phyloP scores from a whole-genome alignment of 2,888 invertebrate genomes.

The Eucriotettix oculatus region DNA sequence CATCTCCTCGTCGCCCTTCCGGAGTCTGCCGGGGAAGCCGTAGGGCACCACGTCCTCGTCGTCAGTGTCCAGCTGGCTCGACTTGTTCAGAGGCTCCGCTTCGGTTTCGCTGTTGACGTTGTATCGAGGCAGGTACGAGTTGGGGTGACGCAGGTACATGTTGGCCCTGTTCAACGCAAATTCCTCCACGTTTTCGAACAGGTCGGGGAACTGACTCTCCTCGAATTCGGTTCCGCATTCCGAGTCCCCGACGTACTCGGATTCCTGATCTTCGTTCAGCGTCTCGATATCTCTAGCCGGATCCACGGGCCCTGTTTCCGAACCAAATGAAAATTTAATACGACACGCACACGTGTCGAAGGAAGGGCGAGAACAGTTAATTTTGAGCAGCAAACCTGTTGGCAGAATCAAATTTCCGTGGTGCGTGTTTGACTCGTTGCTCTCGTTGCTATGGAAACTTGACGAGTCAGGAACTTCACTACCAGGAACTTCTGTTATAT shows the following conservation, averaged over 20 bases:
- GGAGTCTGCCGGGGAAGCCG: conserved; percentile 31
- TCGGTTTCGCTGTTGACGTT: conserved; percentile 24
- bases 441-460: conserved; percentile 67
- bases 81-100: conserved; percentile 15
- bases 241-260: conserved; percentile 50
- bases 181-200: conserved; percentile 21
- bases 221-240: conserved; percentile 42
- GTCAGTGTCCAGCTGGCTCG: conserved; percentile 18
- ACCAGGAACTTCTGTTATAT: conserved; percentile 81
- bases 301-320: conserved; percentile 37
- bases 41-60: conserved; percentile 28
- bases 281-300: conserved; percentile 46
- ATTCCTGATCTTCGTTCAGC: conserved; percentile 48
- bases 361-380: conserved; percentile 12
- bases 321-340: not conserved
- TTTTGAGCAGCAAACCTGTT: conserved; percentile 21
- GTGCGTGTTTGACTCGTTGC: conserved; percentile 51
- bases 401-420: conserved; percentile 24
- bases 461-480: conserved; percentile 85
- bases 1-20: conserved; percentile 23
- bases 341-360: not conserved
- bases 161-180: conserved; percentile 36
- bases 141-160: conserved; percentile 65
- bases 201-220: conserved; percentile 28
- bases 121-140: conserved; percentile 62